Percentiles rank a stretch among this genome's conserved stretches.
These are phyloP conservation scores for Xenentodon cancila DNA, from an alignment of 2,797 vertebrate species.

Conservation along the genomic window DNA sequence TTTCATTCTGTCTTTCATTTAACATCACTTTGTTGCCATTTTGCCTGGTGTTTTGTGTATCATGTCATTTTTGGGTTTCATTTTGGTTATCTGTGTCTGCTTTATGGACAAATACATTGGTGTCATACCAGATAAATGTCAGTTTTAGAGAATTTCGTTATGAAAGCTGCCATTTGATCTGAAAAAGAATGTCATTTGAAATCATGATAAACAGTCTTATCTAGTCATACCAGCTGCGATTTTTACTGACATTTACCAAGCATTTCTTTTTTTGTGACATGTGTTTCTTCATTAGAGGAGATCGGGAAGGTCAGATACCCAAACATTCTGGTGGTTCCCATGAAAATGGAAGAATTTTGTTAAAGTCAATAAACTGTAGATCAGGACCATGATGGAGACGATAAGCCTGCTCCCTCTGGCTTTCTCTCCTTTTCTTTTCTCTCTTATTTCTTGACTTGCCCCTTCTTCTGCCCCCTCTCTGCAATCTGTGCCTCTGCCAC, in stretches of 20 bases:
- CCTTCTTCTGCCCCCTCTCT: slow-evolving; percentile 62
- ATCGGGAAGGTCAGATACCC: not conserved
- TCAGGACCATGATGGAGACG: slow-evolving; percentile 18
- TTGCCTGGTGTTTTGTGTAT: no score
- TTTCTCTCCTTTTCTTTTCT: slow-evolving; percentile 36
- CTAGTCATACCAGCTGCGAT: not conserved
- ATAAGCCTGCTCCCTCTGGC: slow-evolving; percentile 6
- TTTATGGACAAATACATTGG: not conserved
- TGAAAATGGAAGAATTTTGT: slow-evolving; percentile 2
- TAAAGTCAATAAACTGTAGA: slow-evolving; percentile 6
- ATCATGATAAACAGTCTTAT: no score
- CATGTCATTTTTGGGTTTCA: no score
- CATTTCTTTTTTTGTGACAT: not conserved
- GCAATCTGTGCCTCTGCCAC: slow-evolving; percentile 74
- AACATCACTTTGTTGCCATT: no score
- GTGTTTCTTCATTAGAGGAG: not conserved
- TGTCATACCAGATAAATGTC: not conserved
- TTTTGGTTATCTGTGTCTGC: not conserved
- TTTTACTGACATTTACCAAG: not conserved
- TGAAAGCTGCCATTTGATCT: not conserved
- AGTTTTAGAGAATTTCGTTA: not conserved
- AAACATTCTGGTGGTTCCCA: slow-evolving; percentile 4
- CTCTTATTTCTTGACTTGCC: slow-evolving; percentile 39
- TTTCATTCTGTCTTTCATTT: no score
- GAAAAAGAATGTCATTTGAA: not conserved